Conservation (phyloP, 2,113 vertebrate genomes). For the Cryptoleucopteryx plumbea region DNA sequence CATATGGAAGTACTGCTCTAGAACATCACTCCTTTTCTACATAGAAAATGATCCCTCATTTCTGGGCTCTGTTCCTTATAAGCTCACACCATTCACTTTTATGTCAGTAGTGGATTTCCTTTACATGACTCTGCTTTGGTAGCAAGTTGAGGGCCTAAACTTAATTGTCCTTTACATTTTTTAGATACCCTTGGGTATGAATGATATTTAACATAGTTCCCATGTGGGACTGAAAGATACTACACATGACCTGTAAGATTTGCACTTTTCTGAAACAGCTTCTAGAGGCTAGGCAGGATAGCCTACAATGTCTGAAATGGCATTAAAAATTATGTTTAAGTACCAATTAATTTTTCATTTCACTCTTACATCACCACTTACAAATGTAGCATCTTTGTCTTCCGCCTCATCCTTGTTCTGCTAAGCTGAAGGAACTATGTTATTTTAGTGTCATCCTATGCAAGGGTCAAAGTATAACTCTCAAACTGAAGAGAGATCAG, state of each 20-base stretch:
- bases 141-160: not conserved
- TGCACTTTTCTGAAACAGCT: not conserved
- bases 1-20: not conserved
- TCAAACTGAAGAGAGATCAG: not conserved
- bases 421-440: not conserved
- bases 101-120: not conserved
- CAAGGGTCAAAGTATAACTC: not conserved
- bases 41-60: not conserved
- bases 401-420: not conserved
- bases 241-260: not conserved
- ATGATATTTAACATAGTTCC: not conserved
- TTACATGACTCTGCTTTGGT: not conserved
- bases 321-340: not conserved
- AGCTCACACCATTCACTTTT: not conserved
- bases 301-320: not conserved
- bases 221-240: not conserved
- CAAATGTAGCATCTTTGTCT: not conserved
- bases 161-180: not conserved
- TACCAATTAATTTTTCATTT: not conserved
- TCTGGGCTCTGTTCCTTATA: not conserved
- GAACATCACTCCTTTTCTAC: not conserved
- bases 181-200: not conserved
- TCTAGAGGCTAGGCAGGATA: not conserved
- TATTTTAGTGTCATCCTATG: not conserved
- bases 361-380: not conserved